Conservation (phyloP, 2,888 invertebrate genomes). For the Silvanus unidentatus region DNA sequence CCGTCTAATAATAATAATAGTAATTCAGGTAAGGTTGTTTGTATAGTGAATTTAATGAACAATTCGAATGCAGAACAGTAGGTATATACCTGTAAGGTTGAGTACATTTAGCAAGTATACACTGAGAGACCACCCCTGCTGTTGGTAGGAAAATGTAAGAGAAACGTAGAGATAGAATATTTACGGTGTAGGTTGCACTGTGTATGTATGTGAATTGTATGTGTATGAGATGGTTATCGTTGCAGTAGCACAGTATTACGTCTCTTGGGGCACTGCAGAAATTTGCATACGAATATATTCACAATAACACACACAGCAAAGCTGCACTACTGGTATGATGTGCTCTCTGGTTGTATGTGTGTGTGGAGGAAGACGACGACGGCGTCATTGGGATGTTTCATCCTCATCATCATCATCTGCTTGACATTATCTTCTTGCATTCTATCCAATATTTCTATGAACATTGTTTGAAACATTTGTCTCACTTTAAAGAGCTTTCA, state of each 20-base stretch:
- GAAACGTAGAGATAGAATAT: background rate
- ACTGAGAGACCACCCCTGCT: constrained; percentile 1
- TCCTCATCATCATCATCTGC: too few species aligned
- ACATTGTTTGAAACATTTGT: constrained; percentile 1
- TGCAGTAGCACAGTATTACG: constrained; percentile 3
- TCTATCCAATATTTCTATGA: too few species aligned
- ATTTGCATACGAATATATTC: constrained; percentile 2
- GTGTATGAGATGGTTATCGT: constrained; percentile 6
- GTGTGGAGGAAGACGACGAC: too few species aligned
- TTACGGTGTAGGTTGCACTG: constrained; percentile 5
- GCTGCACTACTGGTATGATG: background rate
- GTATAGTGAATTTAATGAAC: constrained; percentile 2
- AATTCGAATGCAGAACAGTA: constrained; percentile 4
- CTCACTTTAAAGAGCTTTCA: constrained; percentile 3
- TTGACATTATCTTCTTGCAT: too few species aligned
- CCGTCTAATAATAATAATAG: too few species aligned
- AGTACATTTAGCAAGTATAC: background rate
- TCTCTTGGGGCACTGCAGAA: constrained; percentile 5
- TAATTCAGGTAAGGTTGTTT: too few species aligned
- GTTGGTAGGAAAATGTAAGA: background rate
- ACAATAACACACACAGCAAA: background rate
- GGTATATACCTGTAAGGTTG: too few species aligned
- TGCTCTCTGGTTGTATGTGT: too few species aligned
- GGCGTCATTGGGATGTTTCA: too few species aligned
- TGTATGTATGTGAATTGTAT: background rate